A percentile compares a stretch with the other conserved stretches of the same genome.
phyloP scores from a whole-genome alignment of 1,140 invertebrate species.

The Bombus consobrinus region DNA sequence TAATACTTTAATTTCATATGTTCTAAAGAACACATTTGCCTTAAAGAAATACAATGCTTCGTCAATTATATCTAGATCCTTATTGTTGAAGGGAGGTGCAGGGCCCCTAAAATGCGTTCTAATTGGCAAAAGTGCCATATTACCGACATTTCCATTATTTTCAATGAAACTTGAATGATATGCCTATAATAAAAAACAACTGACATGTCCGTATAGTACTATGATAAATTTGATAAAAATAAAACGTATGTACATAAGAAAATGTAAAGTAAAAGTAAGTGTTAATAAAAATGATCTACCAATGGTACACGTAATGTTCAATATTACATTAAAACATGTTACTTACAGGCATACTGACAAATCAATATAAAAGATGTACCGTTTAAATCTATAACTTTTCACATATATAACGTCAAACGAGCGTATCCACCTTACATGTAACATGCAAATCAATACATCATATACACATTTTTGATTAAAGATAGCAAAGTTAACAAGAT shows the following conservation, averaged over 20 bases:
- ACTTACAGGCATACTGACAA: constrained; percentile 41
- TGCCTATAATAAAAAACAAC: constrained; percentile 86
- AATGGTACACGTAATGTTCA: background rate
- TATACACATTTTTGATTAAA: background rate
- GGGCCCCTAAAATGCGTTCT: constrained; percentile 94
- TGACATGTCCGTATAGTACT: background rate
- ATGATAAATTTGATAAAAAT: background rate
- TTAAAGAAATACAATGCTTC: constrained; percentile 99
- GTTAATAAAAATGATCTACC: background rate
- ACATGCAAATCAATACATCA: background rate
- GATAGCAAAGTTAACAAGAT: background rate
- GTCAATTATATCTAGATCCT: constrained; percentile 97
- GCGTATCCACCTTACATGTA: too few relatives aligned
- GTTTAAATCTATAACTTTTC: background rate
- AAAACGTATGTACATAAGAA: background rate
- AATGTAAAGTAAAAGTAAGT: too few relatives aligned
- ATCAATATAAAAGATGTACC: background rate
- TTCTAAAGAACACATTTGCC: constrained; percentile 99
- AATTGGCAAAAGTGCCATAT: constrained; percentile 95
- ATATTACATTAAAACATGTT: background rate
- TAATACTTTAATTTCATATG: constrained; percentile 97
- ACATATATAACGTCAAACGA: background rate
- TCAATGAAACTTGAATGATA: constrained; percentile 96
- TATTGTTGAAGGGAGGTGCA: constrained; percentile 87
- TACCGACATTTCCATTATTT: constrained; percentile 91